Evolutionary conservation across 2,797 vertebrate genomes (phyloP), one percentile per base, ranked within the genome.

Genomic region (Enteromius paludinosus): DNA sequence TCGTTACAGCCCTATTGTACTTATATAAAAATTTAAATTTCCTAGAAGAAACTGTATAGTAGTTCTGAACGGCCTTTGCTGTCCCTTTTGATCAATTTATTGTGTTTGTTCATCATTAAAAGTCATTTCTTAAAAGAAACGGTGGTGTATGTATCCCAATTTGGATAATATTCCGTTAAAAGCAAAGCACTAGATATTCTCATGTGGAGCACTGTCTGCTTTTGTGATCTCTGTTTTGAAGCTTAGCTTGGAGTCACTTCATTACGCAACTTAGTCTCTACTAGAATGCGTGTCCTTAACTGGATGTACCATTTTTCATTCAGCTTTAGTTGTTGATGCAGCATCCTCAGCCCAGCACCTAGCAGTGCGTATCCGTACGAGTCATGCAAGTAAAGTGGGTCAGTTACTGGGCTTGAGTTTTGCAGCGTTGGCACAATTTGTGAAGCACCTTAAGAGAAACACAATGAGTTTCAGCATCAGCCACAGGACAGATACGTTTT

Each of bases 371-470:
- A 23, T 54, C 38, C 12, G 35, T 38, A 28, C 49, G 71, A 38
- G 70, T 5, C 15, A 20, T 74, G 45, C 74, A 83, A 72, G 61
- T 84, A 79, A 85, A 85, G 73, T 79, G 74, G 83, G 86, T 71
- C 83, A 84, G 35, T 78, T 78, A 23, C 35, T 65, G 45, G 43
- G 47, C 30, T 72, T 78, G 62, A 23, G n/a, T 15, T 61, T 14
- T 41, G 83, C 84, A 80, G 45, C 59, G 0, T 65, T 41, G 45
- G 45, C 69, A 81, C 33, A 81, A 65, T 52, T 79, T 62, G 76
- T n/a, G 33, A 79, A 52, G 65, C 54, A 56, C 49, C 41, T 52
- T 41, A 23, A 28, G 28, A 72, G 78, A 74, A 68, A 74, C 82
- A 33, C 41, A 82, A 82, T 82, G 66, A 65, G 45, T 30, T 66